These are phyloP conservation scores for Caracal caracal DNA, from an alignment of 2,113 vertebrate species.

Conservation along the genomic window DNA sequence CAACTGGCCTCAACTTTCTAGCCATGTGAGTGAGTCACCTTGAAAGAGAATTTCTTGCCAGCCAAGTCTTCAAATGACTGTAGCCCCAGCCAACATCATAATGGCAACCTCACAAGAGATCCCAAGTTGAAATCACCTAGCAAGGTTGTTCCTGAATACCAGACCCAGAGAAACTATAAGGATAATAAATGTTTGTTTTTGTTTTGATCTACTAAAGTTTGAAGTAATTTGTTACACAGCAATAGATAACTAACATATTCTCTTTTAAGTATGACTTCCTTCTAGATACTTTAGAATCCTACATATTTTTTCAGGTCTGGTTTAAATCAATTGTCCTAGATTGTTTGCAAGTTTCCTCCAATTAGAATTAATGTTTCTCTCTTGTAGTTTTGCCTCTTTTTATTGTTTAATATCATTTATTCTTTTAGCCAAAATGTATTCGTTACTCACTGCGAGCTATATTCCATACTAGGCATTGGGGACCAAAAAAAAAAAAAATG, in stretches of 20 bases:
- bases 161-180: neutral
- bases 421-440: conserved; percentile 19
- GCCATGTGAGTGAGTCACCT: neutral
- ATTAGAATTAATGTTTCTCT: neutral
- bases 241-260: neutral
- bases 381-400: neutral
- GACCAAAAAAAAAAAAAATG: neutral
- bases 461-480: neutral
- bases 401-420: neutral
- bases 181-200: conserved; percentile 17
- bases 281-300: neutral
- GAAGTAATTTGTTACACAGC: neutral
- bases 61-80: neutral
- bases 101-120: neutral
- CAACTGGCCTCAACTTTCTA: neutral
- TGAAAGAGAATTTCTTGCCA: neutral
- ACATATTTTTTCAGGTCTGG: neutral
- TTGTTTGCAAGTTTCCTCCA: neutral
- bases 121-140: neutral
- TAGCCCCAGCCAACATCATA: neutral
- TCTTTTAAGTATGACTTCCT: neutral
- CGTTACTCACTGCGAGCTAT: neutral
- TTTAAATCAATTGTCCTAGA: neutral
- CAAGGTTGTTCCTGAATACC: neutral
- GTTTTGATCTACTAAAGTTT: neutral